Evolutionary conservation across 1,140 invertebrate species (phyloP).

Genomic region (Ceratitis capitata): DNA sequence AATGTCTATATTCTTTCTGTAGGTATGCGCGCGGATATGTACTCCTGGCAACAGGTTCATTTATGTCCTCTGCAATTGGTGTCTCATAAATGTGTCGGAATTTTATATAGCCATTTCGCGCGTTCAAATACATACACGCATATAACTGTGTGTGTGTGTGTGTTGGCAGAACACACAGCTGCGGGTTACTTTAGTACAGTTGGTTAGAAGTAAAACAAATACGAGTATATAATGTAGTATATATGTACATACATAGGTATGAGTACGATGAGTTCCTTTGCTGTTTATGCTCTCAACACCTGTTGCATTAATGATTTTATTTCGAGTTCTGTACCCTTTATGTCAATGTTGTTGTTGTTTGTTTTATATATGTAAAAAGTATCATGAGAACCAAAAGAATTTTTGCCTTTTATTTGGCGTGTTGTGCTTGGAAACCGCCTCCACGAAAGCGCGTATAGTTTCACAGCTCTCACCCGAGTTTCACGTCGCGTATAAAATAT

Average conservation of each 20-base stretch:
- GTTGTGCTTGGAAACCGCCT: background rate
- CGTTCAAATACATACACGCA: too few species aligned
- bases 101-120: background rate
- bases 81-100: slow-evolving; percentile 8
- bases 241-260: background rate
- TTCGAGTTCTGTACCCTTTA: background rate
- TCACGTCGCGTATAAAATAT: background rate
- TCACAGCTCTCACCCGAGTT: background rate
- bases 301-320: background rate
- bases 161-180: background rate
- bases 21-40: background rate
- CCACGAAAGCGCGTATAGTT: background rate
- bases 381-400: background rate
- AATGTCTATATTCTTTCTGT: background rate
- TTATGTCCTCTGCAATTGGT: slow-evolving; percentile 7
- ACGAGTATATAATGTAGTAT: too few species aligned
- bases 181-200: background rate
- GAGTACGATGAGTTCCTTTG: background rate
- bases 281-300: background rate
- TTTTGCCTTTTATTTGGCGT: background rate
- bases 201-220: background rate
- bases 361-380: background rate
- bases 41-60: background rate
- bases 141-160: background rate
- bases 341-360: background rate